Evolutionary conservation across 2,113 vertebrate species (phyloP).

Genomic region (Microtus richardsoni): DNA sequence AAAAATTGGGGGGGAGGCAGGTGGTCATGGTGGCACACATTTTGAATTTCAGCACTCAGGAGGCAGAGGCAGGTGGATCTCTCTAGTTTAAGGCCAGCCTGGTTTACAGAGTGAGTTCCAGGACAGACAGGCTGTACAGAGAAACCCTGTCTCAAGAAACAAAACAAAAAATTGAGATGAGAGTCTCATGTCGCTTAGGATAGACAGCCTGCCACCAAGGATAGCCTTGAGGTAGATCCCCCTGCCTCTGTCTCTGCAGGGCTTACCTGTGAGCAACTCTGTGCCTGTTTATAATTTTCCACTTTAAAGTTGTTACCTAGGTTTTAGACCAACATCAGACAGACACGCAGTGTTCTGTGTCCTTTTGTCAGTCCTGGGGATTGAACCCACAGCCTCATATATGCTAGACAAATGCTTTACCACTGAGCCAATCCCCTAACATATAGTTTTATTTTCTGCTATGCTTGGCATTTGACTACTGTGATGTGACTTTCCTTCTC

Average conservation of each 20-base stretch:
- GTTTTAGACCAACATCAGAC: constrained; percentile 30
- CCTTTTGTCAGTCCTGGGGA: neutral
- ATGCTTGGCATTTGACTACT: constrained; percentile 40
- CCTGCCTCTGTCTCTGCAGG: neutral
- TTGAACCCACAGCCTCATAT: neutral
- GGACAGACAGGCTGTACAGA: neutral
- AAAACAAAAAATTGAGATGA: neutral
- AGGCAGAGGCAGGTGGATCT: neutral
- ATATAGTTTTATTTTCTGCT: constrained; percentile 30
- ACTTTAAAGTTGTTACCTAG: neutral
- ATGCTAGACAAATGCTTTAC: neutral
- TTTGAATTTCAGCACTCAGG: neutral
- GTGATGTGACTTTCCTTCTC: constrained; percentile 1
- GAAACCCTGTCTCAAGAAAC: neutral
- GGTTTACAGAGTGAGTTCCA: neutral
- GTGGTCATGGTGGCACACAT: neutral
- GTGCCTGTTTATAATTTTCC: neutral
- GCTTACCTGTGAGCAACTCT: neutral
- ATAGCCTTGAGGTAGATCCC: neutral
- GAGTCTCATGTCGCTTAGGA: neutral
- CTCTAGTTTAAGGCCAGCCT: neutral
- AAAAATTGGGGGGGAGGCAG: neutral
- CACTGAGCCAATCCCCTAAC: neutral
- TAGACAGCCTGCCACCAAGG: neutral
- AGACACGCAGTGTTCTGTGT: neutral